phyloP scores from a whole-genome alignment of 1,140 invertebrate species.

The Drosophila pectinifera region DNA sequence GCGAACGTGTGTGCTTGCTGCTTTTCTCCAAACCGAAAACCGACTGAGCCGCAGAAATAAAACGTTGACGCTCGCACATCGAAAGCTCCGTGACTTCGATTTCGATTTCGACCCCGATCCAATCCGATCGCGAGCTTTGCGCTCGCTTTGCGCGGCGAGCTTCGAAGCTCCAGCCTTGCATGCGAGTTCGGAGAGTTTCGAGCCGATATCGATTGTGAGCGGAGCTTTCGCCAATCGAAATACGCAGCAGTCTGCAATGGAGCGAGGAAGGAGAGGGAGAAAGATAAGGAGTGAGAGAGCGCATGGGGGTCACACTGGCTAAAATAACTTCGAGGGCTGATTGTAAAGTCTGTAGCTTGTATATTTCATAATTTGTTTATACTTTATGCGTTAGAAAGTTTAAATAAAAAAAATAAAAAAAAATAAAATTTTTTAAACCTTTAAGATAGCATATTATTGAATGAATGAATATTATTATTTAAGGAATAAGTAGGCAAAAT shows the following conservation, averaged over 20 bases:
- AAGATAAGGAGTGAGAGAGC: neutral
- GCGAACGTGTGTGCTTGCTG: constrained; percentile 71
- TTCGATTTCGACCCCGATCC: constrained; percentile 44
- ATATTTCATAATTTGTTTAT: too few species aligned
- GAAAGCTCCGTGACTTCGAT: constrained; percentile 54
- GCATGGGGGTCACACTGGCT: constrained; percentile 9
- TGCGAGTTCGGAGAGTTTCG: constrained; percentile 47
- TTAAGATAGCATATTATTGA: too few species aligned
- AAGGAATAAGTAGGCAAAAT: neutral
- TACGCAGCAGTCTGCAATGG: constrained; percentile 1
- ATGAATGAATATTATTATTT: too few species aligned
- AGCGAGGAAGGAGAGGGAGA: neutral
- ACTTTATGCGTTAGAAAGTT: too few species aligned
- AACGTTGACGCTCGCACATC: constrained; percentile 66
- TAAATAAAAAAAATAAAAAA: too few species aligned
- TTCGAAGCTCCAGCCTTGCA: constrained; percentile 48
- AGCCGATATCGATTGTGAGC: constrained; percentile 53
- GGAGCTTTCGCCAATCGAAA: constrained; percentile 31
- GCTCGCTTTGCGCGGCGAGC: constrained; percentile 52
- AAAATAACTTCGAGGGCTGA: constrained; percentile 9
- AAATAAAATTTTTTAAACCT: too few species aligned
- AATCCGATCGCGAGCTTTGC: constrained; percentile 45
- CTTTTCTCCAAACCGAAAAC: constrained; percentile 75
- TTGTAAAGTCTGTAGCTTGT: neutral
- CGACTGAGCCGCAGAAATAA: constrained; percentile 63